Evolutionary conservation across 2,888 invertebrate genomes (phyloP).

Genomic region (Bhutanitis thaidina): DNA sequence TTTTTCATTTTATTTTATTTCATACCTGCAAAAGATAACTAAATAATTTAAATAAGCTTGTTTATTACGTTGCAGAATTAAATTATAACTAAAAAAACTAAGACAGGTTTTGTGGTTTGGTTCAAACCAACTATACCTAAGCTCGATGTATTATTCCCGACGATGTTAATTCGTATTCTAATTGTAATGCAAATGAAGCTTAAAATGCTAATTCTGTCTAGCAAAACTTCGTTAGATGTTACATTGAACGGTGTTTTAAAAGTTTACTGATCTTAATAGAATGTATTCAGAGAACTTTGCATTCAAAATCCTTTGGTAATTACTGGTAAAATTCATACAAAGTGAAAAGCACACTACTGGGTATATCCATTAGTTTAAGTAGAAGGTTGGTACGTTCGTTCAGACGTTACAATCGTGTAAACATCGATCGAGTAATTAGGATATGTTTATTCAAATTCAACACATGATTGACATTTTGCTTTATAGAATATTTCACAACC

Average conservation of each 20-base stretch:
- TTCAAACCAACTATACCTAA: too few species aligned
- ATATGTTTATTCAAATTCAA: too few species aligned
- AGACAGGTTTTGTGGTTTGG: too few species aligned
- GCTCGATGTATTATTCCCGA: not conserved
- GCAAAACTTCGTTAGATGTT: constrained; percentile 13
- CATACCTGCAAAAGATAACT: too few species aligned
- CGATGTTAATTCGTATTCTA: constrained; percentile 13
- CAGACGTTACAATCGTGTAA: not conserved
- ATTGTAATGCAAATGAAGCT: constrained; percentile 19
- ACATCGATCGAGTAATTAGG: too few species aligned
- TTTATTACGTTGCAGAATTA: too few species aligned
- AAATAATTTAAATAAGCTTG: too few species aligned
- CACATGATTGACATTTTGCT: too few species aligned
- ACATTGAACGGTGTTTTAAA: constrained; percentile 19
- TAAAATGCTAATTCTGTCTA: constrained; percentile 16
- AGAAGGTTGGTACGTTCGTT: not conserved
- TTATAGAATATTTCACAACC: too few species aligned
- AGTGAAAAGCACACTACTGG: constrained; percentile 18
- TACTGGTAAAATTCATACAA: constrained; percentile 15
- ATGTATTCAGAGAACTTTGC: constrained; percentile 16
- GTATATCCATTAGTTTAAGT: constrained; percentile 20
- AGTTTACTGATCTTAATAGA: constrained; percentile 15
- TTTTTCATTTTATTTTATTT: too few species aligned
- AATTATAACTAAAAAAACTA: too few species aligned
- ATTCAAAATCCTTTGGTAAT: constrained; percentile 18